Conservation (phyloP, 2,797 vertebrate genomes). For the Chaunax sp. region DNA sequence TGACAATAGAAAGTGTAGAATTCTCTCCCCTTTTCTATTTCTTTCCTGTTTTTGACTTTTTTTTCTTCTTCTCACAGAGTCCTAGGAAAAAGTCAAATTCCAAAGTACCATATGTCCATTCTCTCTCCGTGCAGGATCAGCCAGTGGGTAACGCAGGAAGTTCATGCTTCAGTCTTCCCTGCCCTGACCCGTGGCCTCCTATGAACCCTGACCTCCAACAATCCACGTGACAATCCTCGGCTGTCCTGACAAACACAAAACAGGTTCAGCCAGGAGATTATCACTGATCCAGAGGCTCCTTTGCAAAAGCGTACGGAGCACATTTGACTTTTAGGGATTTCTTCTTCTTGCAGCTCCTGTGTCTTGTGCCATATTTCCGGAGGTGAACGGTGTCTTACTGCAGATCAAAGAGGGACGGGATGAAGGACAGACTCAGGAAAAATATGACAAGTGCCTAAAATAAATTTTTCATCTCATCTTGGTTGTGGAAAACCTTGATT, state of each 20-base stretch:
- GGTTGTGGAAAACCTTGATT: neutral
- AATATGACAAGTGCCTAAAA: neutral
- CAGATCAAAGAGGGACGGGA: conserved; percentile 46
- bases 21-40: conserved; percentile 30
- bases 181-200: conserved; percentile 67
- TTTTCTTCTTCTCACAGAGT: conserved; percentile 17
- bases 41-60: conserved; percentile 63
- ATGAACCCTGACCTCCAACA: conserved; percentile 59
- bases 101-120: conserved; percentile 57
- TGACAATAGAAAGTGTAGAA: conserved; percentile 35
- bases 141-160: conserved; percentile 74
- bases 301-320: conserved; percentile 34
- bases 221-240: conserved; percentile 61
- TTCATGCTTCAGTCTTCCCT: conserved; percentile 61
- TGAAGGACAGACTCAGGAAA: conserved; percentile 13
- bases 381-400: conserved; percentile 35
- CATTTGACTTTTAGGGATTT: conserved; percentile 50
- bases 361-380: conserved; percentile 33
- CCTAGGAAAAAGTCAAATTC: conserved; percentile 48
- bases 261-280: conserved; percentile 66
- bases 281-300: conserved; percentile 54
- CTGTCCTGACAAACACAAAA: conserved; percentile 77
- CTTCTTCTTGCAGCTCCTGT: conserved; percentile 39
- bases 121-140: conserved; percentile 47
- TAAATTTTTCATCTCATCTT: neutral